A percentile compares a stretch with the other conserved stretches of the same genome.
These are phyloP conservation scores for Pelosia muscerda DNA, from an alignment of 2,888 invertebrate species.

Conservation along the genomic window DNA sequence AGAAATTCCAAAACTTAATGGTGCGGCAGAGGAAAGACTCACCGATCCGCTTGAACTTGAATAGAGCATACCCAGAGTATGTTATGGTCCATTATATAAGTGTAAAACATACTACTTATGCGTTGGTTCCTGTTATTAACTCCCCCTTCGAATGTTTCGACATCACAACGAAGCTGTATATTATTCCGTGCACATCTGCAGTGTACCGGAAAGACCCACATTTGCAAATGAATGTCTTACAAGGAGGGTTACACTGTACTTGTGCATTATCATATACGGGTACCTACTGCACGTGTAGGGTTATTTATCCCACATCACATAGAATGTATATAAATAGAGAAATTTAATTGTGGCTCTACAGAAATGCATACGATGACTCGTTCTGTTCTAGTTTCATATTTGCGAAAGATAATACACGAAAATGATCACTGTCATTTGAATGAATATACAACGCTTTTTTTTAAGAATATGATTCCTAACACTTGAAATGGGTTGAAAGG, in stretches of 20 bases:
- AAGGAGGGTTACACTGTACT: conserved; percentile 44
- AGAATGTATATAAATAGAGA: not conserved
- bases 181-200: conserved; percentile 37
- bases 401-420: not conserved
- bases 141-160: not conserved
- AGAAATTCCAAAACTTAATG: too few species aligned
- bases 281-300: conserved; percentile 6
- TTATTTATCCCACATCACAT: conserved; percentile 10
- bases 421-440: not conserved
- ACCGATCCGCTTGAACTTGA: not conserved
- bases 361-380: not conserved
- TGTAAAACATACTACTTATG: not conserved
- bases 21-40: too few species aligned
- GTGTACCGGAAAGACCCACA: conserved; percentile 58
- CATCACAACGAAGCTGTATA: not conserved
- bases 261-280: conserved; percentile 16
- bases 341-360: not conserved
- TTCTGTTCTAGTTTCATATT: not conserved
- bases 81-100: not conserved
- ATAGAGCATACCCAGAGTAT: not conserved
- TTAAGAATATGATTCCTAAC: not conserved
- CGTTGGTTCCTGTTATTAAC: not conserved
- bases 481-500: not conserved
- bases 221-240: conserved; percentile 49
- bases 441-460: not conserved